These are phyloP conservation scores for Oreamnos americanus DNA, from an alignment of 2,113 vertebrate species.

Conservation along the genomic window DNA sequence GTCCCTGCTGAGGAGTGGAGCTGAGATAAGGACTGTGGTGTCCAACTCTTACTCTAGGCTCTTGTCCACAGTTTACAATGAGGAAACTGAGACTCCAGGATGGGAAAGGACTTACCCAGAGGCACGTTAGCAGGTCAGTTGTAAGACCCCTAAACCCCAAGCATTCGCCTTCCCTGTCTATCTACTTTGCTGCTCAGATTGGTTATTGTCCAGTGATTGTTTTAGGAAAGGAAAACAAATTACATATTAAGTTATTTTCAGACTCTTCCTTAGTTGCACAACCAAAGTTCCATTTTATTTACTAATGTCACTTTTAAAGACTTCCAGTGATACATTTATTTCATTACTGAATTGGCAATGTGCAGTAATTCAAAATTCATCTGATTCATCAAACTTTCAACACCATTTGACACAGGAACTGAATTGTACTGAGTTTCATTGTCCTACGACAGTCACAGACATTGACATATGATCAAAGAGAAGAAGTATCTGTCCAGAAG, in stretches of 20 bases:
- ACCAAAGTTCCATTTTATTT: slow-evolving; percentile 54
- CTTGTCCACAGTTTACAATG: not conserved
- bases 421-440: slow-evolving; percentile 38
- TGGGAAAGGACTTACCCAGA: not conserved
- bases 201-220: not conserved
- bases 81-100: not conserved
- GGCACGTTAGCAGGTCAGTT: not conserved
- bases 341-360: slow-evolving; percentile 61
- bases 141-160: not conserved
- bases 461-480: slow-evolving; percentile 51
- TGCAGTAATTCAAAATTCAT: slow-evolving; percentile 30
- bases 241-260: slow-evolving; percentile 44
- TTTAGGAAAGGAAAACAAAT: slow-evolving; percentile 45
- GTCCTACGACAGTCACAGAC: slow-evolving; percentile 24
- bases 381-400: slow-evolving; percentile 63
- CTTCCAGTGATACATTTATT: slow-evolving; percentile 52
- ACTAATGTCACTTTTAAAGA: slow-evolving; percentile 46
- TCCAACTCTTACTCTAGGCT: not conserved
- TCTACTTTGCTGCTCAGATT: not conserved
- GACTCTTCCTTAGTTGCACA: slow-evolving; percentile 31
- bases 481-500: slow-evolving; percentile 24
- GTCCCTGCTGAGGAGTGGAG: not conserved
- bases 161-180: fast-evolving
- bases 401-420: slow-evolving; percentile 46
- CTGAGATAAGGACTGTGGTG: not conserved